Percentiles rank a stretch among this genome's conserved stretches.
These are phyloP conservation scores for Actinernus sp. DNA, from an alignment of 92 coral and sea anemone species.

Conservation along the genomic window DNA sequence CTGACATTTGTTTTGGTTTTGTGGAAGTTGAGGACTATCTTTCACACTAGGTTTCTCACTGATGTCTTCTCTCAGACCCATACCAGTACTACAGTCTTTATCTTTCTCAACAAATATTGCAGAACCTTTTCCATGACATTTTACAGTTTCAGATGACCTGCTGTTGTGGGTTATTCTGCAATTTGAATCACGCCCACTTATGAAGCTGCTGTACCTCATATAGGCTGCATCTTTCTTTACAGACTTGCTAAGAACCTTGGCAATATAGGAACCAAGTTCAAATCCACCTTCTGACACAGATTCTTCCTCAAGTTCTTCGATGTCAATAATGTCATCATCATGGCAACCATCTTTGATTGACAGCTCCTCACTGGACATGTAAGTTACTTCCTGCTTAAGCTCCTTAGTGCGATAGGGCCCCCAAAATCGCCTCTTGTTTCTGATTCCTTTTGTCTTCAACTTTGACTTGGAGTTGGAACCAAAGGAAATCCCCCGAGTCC, in stretches of 20 bases:
- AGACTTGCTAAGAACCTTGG: background rate
- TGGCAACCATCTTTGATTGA: background rate
- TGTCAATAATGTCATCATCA: background rate
- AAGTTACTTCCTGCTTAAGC: background rate
- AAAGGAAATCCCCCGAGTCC: conserved; percentile 15
- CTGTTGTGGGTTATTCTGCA: conserved; percentile 1
- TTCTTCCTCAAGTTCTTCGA: conserved; percentile 5
- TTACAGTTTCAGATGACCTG: conserved; percentile 31
- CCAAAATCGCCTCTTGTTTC: conserved; percentile 43
- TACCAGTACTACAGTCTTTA: background rate
- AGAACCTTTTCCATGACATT: conserved; percentile 51
- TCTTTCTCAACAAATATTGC: conserved; percentile 38
- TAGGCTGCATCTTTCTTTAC: background rate
- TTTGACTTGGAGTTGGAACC: conserved; percentile 12
- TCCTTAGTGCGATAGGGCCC: conserved; percentile 25
- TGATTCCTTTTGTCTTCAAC: conserved; percentile 12
- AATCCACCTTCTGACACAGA: no score
- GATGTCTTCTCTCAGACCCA: conserved; percentile 4
- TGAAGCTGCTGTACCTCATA: background rate
- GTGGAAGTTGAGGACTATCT: background rate
- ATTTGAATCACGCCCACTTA: no score
- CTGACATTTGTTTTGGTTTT: background rate
- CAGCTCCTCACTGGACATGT: background rate
- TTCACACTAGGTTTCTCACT: background rate
- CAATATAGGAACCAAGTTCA: conserved; percentile 42